Evolutionary conservation across 1,140 invertebrate species (phyloP), one percentile per base, ranked within the genome.

Genomic region (Micrasema longulum): DNA sequence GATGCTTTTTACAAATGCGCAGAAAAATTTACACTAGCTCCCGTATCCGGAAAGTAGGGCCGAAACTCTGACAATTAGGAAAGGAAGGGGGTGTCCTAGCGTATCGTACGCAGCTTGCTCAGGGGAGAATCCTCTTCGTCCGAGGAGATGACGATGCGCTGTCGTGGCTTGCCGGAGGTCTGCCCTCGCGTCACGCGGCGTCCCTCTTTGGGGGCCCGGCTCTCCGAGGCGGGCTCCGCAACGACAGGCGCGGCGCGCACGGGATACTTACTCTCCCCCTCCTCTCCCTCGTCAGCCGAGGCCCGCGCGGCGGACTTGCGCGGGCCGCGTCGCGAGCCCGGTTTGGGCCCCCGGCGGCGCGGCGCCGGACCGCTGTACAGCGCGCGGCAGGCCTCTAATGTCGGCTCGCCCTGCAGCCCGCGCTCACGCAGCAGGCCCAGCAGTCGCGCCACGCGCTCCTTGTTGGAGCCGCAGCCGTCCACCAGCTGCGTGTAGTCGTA

Each of bases 101-200:
- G 74, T 36, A 52, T 52, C n/a, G 31, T 62, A 38, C 71, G 63
- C 48, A 76, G 71, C 64, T 72, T 76, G 71, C 67, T 72, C 12
- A 76, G 71, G 14, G 74, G 74, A 14, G 74, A 70, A 57, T 84
- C 84, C 79, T 85, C 84, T 78, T 84, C 83, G 79, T 85, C 84
- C 0, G 82, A 84, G 10, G 83, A 84, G 75, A 85, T 85, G 11
- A 84, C 83, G 77, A 84, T 85, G 70, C 82, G 82, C 76, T 84
- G 82, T 0, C 82, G 82, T 69, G 83, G 82, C 78, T 83, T 84
- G 55, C 82, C 82, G 68, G 83, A 83, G 47, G 84, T 85, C 71
- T 83, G 83, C 45, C 84, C 84, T 69, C 84, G 82, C 64, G 84
- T 85, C 80, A 85, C 81, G 41, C 84, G 65, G 60, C 23, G 16